Percentiles rank a stretch among this genome's conserved stretches.
Conservation (phyloP, 2,888 invertebrate genomes). For the Polyommatus iphigenia region DNA sequence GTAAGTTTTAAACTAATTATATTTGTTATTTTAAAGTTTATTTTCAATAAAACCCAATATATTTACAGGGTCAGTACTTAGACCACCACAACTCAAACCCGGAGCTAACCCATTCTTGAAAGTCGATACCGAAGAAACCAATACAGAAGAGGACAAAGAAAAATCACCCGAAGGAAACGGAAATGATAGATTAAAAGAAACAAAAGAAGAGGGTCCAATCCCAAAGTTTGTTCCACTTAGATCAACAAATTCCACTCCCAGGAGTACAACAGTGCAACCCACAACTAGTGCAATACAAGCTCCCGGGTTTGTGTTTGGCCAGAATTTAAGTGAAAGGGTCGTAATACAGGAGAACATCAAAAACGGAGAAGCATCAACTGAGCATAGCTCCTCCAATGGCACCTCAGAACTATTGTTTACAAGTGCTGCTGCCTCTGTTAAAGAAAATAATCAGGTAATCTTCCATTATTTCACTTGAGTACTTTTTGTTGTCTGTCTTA, state of each 20-base stretch:
- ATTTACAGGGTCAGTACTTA: slow-evolving; percentile 64
- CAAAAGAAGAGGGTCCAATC: slow-evolving; percentile 56
- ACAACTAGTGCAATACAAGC: slow-evolving; percentile 65
- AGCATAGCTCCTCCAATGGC: slow-evolving; percentile 77
- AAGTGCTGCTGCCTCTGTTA: slow-evolving; percentile 82
- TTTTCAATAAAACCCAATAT: neutral
- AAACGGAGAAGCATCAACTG: slow-evolving; percentile 67
- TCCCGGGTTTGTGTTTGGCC: slow-evolving; percentile 92
- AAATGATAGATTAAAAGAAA: slow-evolving; percentile 55
- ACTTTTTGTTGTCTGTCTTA: neutral
- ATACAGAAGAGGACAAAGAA: slow-evolving; percentile 50
- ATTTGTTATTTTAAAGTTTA: no score
- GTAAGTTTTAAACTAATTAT: slow-evolving; percentile 46
- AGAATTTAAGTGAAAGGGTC: slow-evolving; percentile 93
- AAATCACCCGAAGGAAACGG: slow-evolving; percentile 43
- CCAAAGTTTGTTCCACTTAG: slow-evolving; percentile 75
- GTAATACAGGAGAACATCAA: slow-evolving; percentile 81
- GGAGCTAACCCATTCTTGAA: slow-evolving; percentile 66
- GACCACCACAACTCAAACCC: slow-evolving; percentile 70
- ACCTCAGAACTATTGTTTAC: slow-evolving; percentile 87
- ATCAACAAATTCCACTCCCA: slow-evolving; percentile 58
- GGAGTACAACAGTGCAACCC: slow-evolving; percentile 61
- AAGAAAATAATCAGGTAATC: slow-evolving; percentile 65
- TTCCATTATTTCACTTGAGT: neutral
- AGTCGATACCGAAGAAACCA: slow-evolving; percentile 47